Evolutionary conservation across 2,888 invertebrate species (phyloP).

Genomic region (Blastobasis adustella): DNA sequence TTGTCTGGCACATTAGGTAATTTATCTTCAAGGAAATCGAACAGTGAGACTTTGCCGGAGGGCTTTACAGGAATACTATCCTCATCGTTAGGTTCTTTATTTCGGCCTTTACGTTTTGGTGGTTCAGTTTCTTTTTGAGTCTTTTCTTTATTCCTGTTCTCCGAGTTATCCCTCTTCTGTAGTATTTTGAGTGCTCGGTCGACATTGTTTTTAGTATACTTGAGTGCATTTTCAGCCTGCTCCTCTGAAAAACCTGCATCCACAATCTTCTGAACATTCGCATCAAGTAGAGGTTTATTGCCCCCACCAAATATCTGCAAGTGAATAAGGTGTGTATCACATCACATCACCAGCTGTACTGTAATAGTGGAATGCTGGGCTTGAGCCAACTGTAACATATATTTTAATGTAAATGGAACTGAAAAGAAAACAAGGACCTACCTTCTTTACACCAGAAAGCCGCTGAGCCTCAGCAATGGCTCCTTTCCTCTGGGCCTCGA

Average conservation of each 20-base stretch:
- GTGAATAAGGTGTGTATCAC: not conserved
- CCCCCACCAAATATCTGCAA: conserved; percentile 77
- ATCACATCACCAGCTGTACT: no score
- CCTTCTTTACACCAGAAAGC: conserved; percentile 73
- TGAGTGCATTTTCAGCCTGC: conserved; percentile 83
- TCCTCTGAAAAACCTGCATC: conserved; percentile 86
- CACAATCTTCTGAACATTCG: conserved; percentile 85
- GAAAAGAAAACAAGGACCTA: conserved; percentile 11
- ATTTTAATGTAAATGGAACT: no score
- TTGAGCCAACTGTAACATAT: no score
- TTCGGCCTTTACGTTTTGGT: conserved; percentile 63
- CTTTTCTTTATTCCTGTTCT: conserved; percentile 59
- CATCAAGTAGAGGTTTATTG: conserved; percentile 80
- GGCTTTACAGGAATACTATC: conserved; percentile 80
- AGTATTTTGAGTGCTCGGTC: conserved; percentile 81
- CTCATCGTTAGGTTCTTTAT: conserved; percentile 65
- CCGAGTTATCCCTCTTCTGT: conserved; percentile 73
- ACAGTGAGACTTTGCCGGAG: conserved; percentile 85
- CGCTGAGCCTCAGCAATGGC: conserved; percentile 92
- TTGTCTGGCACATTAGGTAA: conserved; percentile 75
- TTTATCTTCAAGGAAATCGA: conserved; percentile 89
- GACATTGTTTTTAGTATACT: conserved; percentile 82
- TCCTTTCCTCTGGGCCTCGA: conserved; percentile 91
- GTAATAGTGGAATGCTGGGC: no score
- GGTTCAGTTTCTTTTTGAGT: conserved; percentile 53